A percentile compares a stretch with the other conserved stretches of the same genome.
phyloP scores from a whole-genome alignment of 1,140 invertebrate species.

The Orchestia grillus region DNA sequence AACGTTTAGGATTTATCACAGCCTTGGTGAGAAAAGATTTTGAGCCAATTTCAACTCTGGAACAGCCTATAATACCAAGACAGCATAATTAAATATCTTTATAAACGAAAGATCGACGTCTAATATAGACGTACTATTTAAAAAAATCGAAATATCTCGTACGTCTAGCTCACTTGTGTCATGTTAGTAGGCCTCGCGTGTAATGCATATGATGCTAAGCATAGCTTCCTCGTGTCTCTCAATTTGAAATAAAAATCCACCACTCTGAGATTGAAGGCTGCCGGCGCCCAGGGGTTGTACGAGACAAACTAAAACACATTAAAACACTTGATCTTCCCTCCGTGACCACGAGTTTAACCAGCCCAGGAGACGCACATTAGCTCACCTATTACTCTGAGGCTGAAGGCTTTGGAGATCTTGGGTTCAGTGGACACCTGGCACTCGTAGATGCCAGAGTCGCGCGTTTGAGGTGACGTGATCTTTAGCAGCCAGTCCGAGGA shows the following conservation, averaged over 20 bases:
- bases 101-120: no score
- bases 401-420: slow-evolving; percentile 70
- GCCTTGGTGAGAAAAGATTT: no score
- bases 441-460: slow-evolving; percentile 77
- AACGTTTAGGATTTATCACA: no score
- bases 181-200: no score
- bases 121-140: no score
- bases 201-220: no score
- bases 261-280: neutral
- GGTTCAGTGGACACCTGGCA: slow-evolving; percentile 73
- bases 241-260: neutral
- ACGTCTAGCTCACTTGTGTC: no score
- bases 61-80: no score
- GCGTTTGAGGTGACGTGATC: slow-evolving; percentile 87
- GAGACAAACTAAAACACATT: neutral
- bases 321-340: neutral
- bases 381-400: slow-evolving; percentile 70
- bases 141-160: no score
- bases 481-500: slow-evolving; percentile 93
- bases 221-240: neutral
- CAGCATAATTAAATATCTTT: no score
- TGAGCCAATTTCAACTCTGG: no score
- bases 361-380: neutral
- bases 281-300: no score
- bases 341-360: neutral